Evolutionary conservation across 1,140 invertebrate species (phyloP), one percentile per base, ranked within the genome.

Genomic region (Galleria mellonella): DNA sequence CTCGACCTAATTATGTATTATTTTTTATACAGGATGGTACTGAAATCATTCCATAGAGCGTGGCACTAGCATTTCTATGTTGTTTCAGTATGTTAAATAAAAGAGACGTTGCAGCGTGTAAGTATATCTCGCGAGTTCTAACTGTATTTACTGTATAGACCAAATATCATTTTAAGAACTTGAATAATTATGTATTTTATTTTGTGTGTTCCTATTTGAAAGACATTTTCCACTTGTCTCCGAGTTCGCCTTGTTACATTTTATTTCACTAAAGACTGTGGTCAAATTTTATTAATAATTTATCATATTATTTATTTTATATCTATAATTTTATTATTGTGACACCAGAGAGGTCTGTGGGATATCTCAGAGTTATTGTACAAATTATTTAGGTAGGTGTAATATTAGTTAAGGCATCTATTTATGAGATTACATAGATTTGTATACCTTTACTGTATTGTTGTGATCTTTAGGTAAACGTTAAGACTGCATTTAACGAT

Each of bases 381-480:
- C 82, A 85, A 85, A 85, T 82, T 85, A 78, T 72, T 73, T 82
- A 72, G 62, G 51, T 74, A 81, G 65, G 47, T 59, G 55, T 68
- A 73, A 71, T 61, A 58, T 57, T 77, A 79, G 66, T 42, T 65
- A 76, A 81, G 67, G 67, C 62, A 68, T 67, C 60, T 83, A 85
- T 83, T 85, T 83, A 83, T 85, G 78, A 83, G 78, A 85, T 83
- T 83, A 85, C 64, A 71, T 78, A 82, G 77, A 69, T 62, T 62
- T 67, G 53, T 72, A 62, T 74, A 71, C 51, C 53, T 45, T 70
- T 54, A 65, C 51, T 77, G 75, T 83, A 79, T 72, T 82, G 47
- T 84, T 77, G 72, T 81, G 73, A 77, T 78, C 67, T 69, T 68
- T 72, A 61, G 48, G 53, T 66, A 73, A 72, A 66, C 58, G 64